Evolutionary conservation across 2,888 invertebrate genomes (phyloP), one percentile per base, ranked within the genome.

Genomic region (Perizoma affinitatum): DNA sequence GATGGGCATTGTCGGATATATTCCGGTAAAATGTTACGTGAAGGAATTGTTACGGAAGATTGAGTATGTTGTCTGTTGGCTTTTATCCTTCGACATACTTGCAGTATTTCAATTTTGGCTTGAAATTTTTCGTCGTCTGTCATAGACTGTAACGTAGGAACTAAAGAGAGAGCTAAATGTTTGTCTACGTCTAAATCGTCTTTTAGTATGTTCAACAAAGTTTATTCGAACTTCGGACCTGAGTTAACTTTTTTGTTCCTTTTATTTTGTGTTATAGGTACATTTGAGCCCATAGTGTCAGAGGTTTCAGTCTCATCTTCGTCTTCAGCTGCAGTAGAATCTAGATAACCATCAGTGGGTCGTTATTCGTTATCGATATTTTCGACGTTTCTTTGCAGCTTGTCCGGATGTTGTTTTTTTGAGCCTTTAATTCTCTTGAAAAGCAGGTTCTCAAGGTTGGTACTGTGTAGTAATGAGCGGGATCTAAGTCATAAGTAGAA

Each of bases 341-440:
- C 47, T 47, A 47, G 47, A 52, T 52, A 6, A 52, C 52, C 52
- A 52, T 52, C 52, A 55, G 54, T 42, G 46, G 54, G 54, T 55
- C 47, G 54, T 55, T 55, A 34, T 55, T 41, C 54, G 52, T 47
- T 52, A 58, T 58, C 47, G 45, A 52, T 58, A 58, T 52, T 58
- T 58, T 46, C 47, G 58, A 52, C 52, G 51, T 52, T 58, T 58
- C 52, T 52, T 52, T 52, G 58, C 51, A 46, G 52, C 58, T 52
- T 58, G 58, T 11, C 58, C 58, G 41, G 58, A 58, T 52, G 48
- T 58, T 58, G 58, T 52, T 47, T 58, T n/a, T 51, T 50, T 57
- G 55, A 48, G 55, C 55, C 42, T 55, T 42, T 43, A 55, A 55
- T 55, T 55, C 55, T 55, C 55, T 48, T 48, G 48, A 48, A 55